Percentiles rank a stretch among this genome's conserved stretches.
phyloP scores from a whole-genome alignment of 2,888 invertebrate genomes.

The Leptopilina drosophilae region DNA sequence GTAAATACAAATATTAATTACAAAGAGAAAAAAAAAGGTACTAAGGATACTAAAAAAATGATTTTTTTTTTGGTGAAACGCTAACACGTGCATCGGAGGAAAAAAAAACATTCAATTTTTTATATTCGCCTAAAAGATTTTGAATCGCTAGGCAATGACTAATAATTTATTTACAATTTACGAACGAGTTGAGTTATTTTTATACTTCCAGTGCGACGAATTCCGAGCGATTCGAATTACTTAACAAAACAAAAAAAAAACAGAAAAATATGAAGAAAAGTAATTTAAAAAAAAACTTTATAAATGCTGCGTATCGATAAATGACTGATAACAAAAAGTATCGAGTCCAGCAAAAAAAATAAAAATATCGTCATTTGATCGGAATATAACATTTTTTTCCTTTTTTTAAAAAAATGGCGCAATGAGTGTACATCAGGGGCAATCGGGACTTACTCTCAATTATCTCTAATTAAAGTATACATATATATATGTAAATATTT shows the following conservation, averaged over 20 bases:
- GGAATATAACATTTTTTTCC: conserved; percentile 46
- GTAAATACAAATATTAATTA: conserved; percentile 52
- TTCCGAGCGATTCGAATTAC: conserved; percentile 53
- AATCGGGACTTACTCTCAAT: conserved; percentile 68
- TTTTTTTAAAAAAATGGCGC: conserved; percentile 42
- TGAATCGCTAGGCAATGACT: conserved; percentile 67
- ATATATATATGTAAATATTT: conserved; percentile 43
- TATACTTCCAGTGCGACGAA: conserved; percentile 67
- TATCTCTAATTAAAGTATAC: conserved; percentile 48
- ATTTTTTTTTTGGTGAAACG: conserved; percentile 46
- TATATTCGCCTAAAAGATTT: conserved; percentile 70
- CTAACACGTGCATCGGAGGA: conserved; percentile 47
- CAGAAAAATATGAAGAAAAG: conserved; percentile 42
- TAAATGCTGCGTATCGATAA: conserved; percentile 62
- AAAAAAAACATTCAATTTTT: conserved; percentile 58
- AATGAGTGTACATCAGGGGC: conserved; percentile 63
- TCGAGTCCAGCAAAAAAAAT: conserved; percentile 68
- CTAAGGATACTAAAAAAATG: conserved; percentile 62
- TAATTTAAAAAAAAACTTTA: conserved; percentile 41
- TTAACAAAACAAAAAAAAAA: conserved; percentile 37
- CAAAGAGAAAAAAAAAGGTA: conserved; percentile 64
- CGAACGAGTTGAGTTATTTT: conserved; percentile 69
- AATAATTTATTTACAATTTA: conserved; percentile 68
- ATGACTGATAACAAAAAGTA: conserved; percentile 75
- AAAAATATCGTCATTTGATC: conserved; percentile 62